Evolutionary conservation across 1,140 invertebrate species (phyloP).

Genomic region (Trichogramma pretiosum): DNA sequence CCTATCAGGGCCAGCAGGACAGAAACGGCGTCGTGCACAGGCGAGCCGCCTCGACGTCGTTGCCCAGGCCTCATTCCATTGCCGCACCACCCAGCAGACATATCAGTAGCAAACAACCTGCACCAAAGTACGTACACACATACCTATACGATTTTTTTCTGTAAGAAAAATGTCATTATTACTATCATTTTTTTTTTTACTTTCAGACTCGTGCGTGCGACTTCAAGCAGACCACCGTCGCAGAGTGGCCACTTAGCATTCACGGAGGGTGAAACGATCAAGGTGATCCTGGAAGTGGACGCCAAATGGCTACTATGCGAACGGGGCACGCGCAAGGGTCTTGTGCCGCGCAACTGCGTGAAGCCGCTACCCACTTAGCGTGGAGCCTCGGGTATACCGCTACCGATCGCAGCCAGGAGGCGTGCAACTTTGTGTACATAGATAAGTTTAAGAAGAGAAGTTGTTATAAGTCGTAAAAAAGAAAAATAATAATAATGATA

Average conservation of each 20-base stretch:
- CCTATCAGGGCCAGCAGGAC: conserved; percentile 39
- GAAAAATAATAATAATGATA: too few relatives aligned
- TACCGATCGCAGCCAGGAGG: too few relatives aligned
- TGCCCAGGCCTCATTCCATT: conserved; percentile 41
- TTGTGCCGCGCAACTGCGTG: conserved; percentile 66
- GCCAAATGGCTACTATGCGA: conserved; percentile 68
- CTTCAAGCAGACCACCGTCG: conserved; percentile 63
- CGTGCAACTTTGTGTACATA: too few relatives aligned
- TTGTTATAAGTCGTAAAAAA: too few relatives aligned
- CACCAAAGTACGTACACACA: too few relatives aligned
- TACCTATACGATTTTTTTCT: too few relatives aligned
- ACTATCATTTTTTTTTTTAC: conserved; percentile 22
- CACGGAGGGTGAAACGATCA: conserved; percentile 65
- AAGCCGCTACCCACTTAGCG: conserved; percentile 46
- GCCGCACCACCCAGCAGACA: conserved; percentile 26
- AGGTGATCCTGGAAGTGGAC: conserved; percentile 67
- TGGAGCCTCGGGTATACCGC: too few relatives aligned
- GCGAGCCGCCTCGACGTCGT: conserved; percentile 55
- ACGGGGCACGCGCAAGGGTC: conserved; percentile 65
- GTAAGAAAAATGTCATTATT: conserved; percentile 15
- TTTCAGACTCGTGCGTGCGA: conserved; percentile 62
- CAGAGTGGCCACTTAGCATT: conserved; percentile 71
- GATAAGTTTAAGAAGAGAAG: too few relatives aligned
- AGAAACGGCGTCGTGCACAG: conserved; percentile 46
- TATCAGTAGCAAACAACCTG: too few relatives aligned